Evolutionary conservation across 2,888 invertebrate species (phyloP).

Genomic region (Celastrina argiolus): DNA sequence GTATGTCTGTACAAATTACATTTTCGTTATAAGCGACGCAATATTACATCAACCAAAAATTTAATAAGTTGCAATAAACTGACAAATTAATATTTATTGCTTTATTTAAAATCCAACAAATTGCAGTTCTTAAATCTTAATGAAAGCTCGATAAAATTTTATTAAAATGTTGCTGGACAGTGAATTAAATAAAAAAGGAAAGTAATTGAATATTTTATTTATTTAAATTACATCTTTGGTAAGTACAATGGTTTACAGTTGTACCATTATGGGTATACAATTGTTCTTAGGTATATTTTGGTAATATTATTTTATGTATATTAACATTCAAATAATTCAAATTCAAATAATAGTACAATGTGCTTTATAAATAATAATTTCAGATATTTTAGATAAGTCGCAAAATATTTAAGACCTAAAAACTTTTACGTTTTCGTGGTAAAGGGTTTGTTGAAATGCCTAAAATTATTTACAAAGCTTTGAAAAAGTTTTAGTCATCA

Average conservation of each 20-base stretch:
- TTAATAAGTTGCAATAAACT: too few species aligned
- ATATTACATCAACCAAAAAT: too few species aligned
- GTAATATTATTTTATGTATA: background rate
- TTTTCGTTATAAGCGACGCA: too few species aligned
- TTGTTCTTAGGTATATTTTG: slow-evolving; percentile 5
- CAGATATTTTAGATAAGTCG: background rate
- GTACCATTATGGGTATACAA: slow-evolving; percentile 18
- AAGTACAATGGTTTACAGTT: slow-evolving; percentile 64
- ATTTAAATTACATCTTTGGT: slow-evolving; percentile 70
- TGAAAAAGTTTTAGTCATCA: background rate
- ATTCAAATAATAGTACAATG: background rate
- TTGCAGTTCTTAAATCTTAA: too few species aligned
- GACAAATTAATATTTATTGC: too few species aligned
- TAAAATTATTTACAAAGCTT: background rate
- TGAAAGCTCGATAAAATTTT: background rate
- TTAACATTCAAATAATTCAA: background rate
- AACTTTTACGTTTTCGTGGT: background rate
- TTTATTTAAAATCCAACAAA: too few species aligned
- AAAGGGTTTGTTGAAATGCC: background rate
- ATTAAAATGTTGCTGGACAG: background rate
- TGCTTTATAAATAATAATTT: background rate
- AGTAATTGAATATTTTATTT: slow-evolving; percentile 39
- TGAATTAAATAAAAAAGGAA: background rate
- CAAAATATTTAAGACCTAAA: background rate
- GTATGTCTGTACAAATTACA: too few species aligned